phyloP scores from a whole-genome alignment of 2,888 invertebrate genomes.

The Drosophila quinaria region DNA sequence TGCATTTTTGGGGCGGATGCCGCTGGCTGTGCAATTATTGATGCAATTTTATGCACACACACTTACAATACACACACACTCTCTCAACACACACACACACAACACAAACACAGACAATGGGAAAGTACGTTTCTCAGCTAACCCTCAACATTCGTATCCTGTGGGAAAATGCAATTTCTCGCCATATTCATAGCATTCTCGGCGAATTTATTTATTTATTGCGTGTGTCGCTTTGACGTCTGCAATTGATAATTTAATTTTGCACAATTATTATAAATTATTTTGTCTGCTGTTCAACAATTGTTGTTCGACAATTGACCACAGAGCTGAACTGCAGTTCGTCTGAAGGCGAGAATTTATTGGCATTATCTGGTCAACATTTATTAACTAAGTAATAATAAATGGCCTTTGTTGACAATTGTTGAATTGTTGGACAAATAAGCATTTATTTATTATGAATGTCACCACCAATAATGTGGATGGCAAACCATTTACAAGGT shows the following conservation, averaged over 20 bases:
- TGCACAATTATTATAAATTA: slow-evolving; percentile 73
- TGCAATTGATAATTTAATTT: slow-evolving; percentile 79
- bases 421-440: slow-evolving; percentile 38
- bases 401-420: slow-evolving; percentile 37
- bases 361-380: slow-evolving; percentile 49
- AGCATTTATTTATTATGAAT: slow-evolving; percentile 46
- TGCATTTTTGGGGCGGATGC: slow-evolving; percentile 59
- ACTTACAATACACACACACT: slow-evolving; percentile 9
- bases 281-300: slow-evolving; percentile 50
- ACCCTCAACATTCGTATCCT: slow-evolving; percentile 48
- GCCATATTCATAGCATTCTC: slow-evolving; percentile 49
- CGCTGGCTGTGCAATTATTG: slow-evolving; percentile 57
- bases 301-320: slow-evolving; percentile 34
- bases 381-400: slow-evolving; percentile 28
- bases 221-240: slow-evolving; percentile 45
- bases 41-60: slow-evolving; percentile 58
- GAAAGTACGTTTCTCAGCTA: slow-evolving; percentile 17
- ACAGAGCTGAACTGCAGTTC: slow-evolving; percentile 10
- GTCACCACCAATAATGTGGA: slow-evolving; percentile 13
- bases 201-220: slow-evolving; percentile 70
- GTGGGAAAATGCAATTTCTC: slow-evolving; percentile 73
- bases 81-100: slow-evolving; percentile 4
- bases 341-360: slow-evolving; percentile 51
- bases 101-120: background rate
- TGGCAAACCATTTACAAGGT: slow-evolving; percentile 7